Percentiles rank a stretch among this genome's conserved stretches.
Conservation (phyloP, 1,140 invertebrate genomes). For the Lepidotrigona ventralis region DNA sequence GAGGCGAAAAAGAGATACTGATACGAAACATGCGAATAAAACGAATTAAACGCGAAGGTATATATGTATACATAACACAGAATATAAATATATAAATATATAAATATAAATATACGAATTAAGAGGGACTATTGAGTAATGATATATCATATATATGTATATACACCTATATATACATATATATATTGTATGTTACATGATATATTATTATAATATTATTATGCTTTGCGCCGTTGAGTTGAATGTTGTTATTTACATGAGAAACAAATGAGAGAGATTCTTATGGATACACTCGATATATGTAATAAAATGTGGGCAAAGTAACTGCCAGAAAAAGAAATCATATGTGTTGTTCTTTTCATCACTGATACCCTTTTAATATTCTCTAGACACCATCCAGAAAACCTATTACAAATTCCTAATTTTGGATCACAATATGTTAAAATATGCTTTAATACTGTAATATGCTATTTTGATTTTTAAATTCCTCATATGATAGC, state of each 20-base stretch:
- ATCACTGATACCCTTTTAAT: neutral
- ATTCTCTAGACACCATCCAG: neutral
- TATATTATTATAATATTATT: conserved; percentile 73
- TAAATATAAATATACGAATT: conserved; percentile 64
- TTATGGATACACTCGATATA: conserved; percentile 74
- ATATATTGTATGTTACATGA: conserved; percentile 73
- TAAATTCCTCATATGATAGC: no score
- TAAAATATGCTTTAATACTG: neutral
- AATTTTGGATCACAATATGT: neutral
- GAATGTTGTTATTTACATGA: conserved; percentile 76
- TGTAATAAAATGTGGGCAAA: conserved; percentile 74
- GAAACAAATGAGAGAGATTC: conserved; percentile 68
- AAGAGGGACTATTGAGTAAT: conserved; percentile 70
- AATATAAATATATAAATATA: conserved; percentile 69
- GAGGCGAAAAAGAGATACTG: neutral
- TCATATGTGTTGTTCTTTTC: conserved; percentile 1
- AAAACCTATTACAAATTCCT: neutral
- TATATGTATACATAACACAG: conserved; percentile 71
- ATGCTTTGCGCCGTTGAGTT: conserved; percentile 78
- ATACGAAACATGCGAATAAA: conserved; percentile 46
- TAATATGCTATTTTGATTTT: no score
- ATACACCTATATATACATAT: conserved; percentile 63
- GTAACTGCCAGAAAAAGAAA: conserved; percentile 49
- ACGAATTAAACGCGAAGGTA: conserved; percentile 73
- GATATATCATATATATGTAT: conserved; percentile 69